Percentiles rank a stretch among this genome's conserved stretches.
Evolutionary conservation across 2,888 invertebrate species (phyloP).

Genomic region (Aphidoletes aphidimyza): DNA sequence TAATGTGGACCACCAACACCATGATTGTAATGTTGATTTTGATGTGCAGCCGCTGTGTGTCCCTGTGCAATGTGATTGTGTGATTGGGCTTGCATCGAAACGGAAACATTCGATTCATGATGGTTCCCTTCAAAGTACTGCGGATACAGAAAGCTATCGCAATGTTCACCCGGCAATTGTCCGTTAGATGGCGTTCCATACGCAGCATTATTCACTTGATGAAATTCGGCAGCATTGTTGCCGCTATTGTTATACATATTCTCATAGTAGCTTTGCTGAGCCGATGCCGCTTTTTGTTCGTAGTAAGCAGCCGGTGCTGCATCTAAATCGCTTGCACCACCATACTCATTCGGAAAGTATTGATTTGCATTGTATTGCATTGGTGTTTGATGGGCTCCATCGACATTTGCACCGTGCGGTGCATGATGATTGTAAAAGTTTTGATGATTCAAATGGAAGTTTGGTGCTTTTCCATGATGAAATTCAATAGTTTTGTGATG

Average conservation of each 20-base stretch:
- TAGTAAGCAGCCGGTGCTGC: conserved; percentile 62
- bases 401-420: not conserved
- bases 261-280: conserved; percentile 63
- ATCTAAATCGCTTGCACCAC: conserved; percentile 58
- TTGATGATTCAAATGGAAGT: conserved; percentile 61
- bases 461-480: conserved; percentile 60
- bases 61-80: not conserved
- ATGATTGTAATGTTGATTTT: conserved; percentile 66
- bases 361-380: conserved; percentile 60
- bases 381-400: conserved; percentile 34
- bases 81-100: conserved; percentile 66
- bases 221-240: conserved; percentile 57
- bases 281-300: conserved; percentile 61
- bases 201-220: conserved; percentile 23
- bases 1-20: conserved; percentile 66
- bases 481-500: conserved; percentile 59
- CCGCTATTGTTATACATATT: conserved; percentile 60
- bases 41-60: conserved; percentile 67
- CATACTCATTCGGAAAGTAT: conserved; percentile 61
- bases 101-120: conserved; percentile 58
- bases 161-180: conserved; percentile 57
- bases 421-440: conserved; percentile 63
- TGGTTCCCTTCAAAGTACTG: conserved; percentile 59
- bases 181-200: conserved; percentile 59
- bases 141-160: conserved; percentile 59